Evolutionary conservation across 2,888 invertebrate species (phyloP), one percentile per base, ranked within the genome.

Genomic region (Microctonus hyperodae): DNA sequence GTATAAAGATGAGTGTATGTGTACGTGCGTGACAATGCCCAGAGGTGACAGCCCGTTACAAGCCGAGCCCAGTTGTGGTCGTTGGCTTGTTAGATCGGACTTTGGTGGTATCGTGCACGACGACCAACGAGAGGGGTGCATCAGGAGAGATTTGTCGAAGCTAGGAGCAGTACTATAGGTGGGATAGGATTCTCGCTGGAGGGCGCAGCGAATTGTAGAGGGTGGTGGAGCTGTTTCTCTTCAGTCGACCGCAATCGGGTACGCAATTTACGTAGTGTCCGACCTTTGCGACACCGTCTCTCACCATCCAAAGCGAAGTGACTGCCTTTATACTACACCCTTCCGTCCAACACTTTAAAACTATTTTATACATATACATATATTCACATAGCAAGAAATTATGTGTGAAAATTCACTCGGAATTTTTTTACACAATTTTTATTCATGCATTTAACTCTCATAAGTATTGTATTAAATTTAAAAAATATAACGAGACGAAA

Each of bases 191-290:
- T 16, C 16, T 51, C 2, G 51, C 51, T 10, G 51, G 11, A 25
- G 11, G 25, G 51, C 11, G 23, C 51, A 9, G 11, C 23, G 23
- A 10, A 50, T 51, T 7, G 50, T n/a, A 67, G 50, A 61, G 64
- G 50, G 40, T 16, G 57, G 37, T 50, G 20, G 61, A 61, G 72
- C 70, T 69, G 70, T 72, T 71, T 75, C 78, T 79, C 76, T 78
- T 79, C 78, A 79, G 74, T 73, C 70, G 72, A 80, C 80, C 79
- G 75, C 78, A 80, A 78, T 80, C 74, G 77, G 75, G 78, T 78
- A 78, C 78, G 79, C 78, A 80, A 80, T 80, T 80, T 80, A 79
- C 78, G 78, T 78, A 77, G 76, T 77, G 76, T 80, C 75, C 75
- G 75, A 76, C 74, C 78, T 74, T 65, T 65, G 68, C 70, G 68